Conservation (phyloP, 2,797 vertebrate genomes). For the Bucorvus abyssinicus region DNA sequence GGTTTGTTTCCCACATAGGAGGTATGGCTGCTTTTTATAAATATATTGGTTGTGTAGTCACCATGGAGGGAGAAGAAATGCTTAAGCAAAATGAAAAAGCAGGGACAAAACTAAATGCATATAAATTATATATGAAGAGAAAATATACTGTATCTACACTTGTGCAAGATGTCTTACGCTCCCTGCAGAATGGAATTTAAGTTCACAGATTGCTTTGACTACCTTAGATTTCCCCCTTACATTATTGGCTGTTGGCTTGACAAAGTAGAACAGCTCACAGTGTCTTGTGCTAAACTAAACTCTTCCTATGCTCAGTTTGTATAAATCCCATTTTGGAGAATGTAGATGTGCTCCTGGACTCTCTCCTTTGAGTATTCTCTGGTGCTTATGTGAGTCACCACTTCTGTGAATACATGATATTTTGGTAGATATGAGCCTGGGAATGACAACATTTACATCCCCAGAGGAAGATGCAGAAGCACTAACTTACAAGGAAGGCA, state of each 20-base stretch:
- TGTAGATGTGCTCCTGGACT: neutral
- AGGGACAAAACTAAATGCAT: neutral
- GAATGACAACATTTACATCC: neutral
- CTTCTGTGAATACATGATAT: neutral
- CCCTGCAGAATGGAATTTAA: neutral
- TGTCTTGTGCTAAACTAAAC: neutral
- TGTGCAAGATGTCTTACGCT: neutral
- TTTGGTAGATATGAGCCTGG: neutral
- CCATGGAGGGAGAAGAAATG: neutral
- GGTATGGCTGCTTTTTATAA: neutral
- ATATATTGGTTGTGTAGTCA: neutral
- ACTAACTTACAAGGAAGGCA: neutral
- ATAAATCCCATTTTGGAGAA: neutral
- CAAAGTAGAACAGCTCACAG: neutral
- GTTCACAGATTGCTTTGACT: neutral
- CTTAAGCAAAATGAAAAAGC: neutral
- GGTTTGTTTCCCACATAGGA: neutral
- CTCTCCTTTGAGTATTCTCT: neutral
- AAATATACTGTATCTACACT: neutral
- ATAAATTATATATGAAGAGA: neutral
- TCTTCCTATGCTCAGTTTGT: neutral
- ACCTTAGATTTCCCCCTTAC: neutral
- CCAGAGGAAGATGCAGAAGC: constrained; percentile 5
- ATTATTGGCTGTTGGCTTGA: neutral
- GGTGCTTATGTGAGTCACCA: neutral